phyloP scores from a whole-genome alignment of 1,140 invertebrate genomes.

The Drosophila jambulina region DNA sequence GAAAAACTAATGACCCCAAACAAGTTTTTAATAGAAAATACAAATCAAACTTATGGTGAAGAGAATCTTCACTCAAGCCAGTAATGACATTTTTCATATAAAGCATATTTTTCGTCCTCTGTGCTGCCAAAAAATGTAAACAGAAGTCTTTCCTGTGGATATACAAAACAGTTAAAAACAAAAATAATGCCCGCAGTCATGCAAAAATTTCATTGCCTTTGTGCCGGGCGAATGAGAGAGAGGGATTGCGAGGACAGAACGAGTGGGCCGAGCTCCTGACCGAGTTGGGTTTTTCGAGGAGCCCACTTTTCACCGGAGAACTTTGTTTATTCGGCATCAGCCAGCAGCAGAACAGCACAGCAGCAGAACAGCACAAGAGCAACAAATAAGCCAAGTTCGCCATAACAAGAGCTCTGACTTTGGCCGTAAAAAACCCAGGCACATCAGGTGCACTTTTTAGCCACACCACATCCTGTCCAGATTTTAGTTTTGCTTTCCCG shows the following conservation, averaged over 20 bases:
- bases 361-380: constrained; percentile 15
- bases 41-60: not conserved
- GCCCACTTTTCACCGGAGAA: constrained; percentile 39
- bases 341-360: constrained; percentile 6
- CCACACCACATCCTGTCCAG: constrained; percentile 36
- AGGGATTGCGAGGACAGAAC: not conserved
- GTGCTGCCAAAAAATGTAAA: constrained; percentile 17
- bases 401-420: constrained; percentile 52
- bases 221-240: constrained; percentile 8
- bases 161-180: constrained; percentile 61
- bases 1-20: not conserved
- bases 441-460: constrained; percentile 22
- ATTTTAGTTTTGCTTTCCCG: constrained; percentile 27
- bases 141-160: constrained; percentile 26
- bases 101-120: not conserved
- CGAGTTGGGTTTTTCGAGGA: constrained; percentile 50
- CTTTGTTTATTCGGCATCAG: constrained; percentile 61
- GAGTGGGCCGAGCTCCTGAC: constrained; percentile 21
- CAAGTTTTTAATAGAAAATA: too few species aligned
- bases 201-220: constrained; percentile 70
- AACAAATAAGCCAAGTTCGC: constrained; percentile 63
- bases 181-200: constrained; percentile 75
- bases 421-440: constrained; percentile 15
- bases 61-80: not conserved
- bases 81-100: not conserved